Percentiles rank a stretch among this genome's conserved stretches.
phyloP scores from a whole-genome alignment of 2,797 vertebrate species.

The Selene dorsalis region DNA sequence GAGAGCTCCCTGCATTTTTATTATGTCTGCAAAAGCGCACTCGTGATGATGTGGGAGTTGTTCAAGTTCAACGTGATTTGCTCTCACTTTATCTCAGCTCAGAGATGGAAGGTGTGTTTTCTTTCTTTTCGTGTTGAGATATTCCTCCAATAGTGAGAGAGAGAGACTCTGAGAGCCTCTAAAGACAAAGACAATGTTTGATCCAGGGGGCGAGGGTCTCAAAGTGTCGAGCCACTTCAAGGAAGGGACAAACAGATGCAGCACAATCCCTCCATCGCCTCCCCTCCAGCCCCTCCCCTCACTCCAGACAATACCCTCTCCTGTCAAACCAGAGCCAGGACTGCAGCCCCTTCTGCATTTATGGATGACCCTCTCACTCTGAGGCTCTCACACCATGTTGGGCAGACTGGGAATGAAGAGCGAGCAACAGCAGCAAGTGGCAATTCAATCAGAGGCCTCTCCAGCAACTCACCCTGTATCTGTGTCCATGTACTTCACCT shows the following conservation, averaged over 20 bases:
- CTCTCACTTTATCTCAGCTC: conserved; percentile 54
- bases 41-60: conserved; percentile 75
- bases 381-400: conserved; percentile 26
- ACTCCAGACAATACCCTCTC: conserved; percentile 55
- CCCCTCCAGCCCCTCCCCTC: not conserved
- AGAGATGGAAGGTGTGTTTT: conserved; percentile 51
- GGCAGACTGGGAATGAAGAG: conserved; percentile 47
- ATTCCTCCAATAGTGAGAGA: conserved; percentile 49
- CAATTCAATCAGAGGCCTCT: conserved; percentile 61
- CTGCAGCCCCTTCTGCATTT: conserved; percentile 45
- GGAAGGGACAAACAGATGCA: conserved; percentile 34
- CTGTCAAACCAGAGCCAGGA: conserved; percentile 50
- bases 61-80: conserved; percentile 64
- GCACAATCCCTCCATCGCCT: not conserved
- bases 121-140: conserved; percentile 24
- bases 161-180: not conserved
- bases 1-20: conserved; percentile 66
- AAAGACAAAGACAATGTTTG: conserved; percentile 30
- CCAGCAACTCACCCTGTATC: conserved; percentile 38
- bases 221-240: conserved; percentile 55
- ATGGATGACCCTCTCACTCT: conserved; percentile 60
- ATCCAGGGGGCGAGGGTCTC: conserved; percentile 34
- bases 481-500: conserved; percentile 56
- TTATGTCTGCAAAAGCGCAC: conserved; percentile 72
- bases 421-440: conserved; percentile 31